Base-by-base conservation (phyloP, 2,888 invertebrate genomes). In the Rhagophthalmus giganteus region DNA sequence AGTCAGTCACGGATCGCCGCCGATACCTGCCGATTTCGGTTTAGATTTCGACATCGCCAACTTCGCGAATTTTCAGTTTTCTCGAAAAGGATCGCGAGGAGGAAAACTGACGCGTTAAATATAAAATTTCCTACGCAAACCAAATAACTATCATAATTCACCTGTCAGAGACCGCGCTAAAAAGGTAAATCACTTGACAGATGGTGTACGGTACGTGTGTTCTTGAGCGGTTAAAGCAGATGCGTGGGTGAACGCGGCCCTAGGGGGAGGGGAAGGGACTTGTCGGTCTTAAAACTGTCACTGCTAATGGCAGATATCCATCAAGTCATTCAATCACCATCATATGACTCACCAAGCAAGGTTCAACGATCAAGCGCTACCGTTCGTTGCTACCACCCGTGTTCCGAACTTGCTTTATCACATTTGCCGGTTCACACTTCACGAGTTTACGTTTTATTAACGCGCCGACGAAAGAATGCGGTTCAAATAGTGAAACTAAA, bases 291-390 rank as follows among this genome's bases (percentile, higher is more conserved):
- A 74, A 75, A 75, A 73, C 73, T 73, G 74, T 74, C 74, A 74
- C 72, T 65, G 70, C 66, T 74, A 74, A 74, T 75, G 74, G 74
- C 73, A 74, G 73, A 73, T 74, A 74, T 74, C 74, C 71, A 74
- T 74, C 74, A 74, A 67, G 71, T 63, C 72, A 70, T 73, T 74
- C 74, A 72, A 74, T 74, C 73, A 72, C 73, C 73, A 72, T 70
- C 70, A 69, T 69, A 66, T 69, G 68, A 69, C 62, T 69, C 68
- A 68, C 64, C 59, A 55, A 52, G 53, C 51, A 58, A 59, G 58
- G 62, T 63, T 63, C 65, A 65, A 61, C 60, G 64, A 63, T 64
- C 62, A 63, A 57, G 49, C 47, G 55, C 58, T 56, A 60, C 60
- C 53, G 58, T 58, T 53, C 55, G 54, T 55, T 55, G 58, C 56